These are phyloP conservation scores for Sparidentex hasta DNA, from an alignment of 2,797 vertebrate species.

Conservation along the genomic window DNA sequence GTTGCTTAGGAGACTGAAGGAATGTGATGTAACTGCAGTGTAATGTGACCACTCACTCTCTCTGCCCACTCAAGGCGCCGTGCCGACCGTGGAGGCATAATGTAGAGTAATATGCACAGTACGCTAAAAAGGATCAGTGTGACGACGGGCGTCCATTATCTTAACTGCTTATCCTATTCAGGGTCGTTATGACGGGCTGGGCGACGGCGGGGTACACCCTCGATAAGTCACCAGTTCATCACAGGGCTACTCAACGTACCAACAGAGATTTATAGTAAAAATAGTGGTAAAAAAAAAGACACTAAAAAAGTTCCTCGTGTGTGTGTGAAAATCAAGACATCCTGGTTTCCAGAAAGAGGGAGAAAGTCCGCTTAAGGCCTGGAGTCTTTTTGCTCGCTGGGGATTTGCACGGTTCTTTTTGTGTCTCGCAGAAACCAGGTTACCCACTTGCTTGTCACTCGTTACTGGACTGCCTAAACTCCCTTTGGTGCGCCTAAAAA, in stretches of 20 bases:
- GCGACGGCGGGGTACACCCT: too few species aligned
- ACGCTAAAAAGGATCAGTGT: conserved; percentile 23
- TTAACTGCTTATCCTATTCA: too few species aligned
- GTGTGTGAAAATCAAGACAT: conserved; percentile 15
- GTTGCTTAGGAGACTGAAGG: conserved; percentile 75
- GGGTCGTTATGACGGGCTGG: too few species aligned
- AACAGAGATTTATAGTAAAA: conserved; percentile 49
- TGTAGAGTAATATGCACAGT: conserved; percentile 55
- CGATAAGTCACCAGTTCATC: too few species aligned
- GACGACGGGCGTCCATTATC: conserved; percentile 4
- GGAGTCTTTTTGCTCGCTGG: conserved; percentile 45
- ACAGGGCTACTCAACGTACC: not conserved
- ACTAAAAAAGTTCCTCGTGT: conserved; percentile 7
- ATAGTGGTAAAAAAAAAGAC: conserved; percentile 28
- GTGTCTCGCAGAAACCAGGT: conserved; percentile 85
- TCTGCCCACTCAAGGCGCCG: conserved; percentile 73
- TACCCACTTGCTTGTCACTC: conserved; percentile 84
- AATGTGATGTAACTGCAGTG: conserved; percentile 79
- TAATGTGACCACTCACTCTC: conserved; percentile 73
- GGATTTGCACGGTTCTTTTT: conserved; percentile 73
- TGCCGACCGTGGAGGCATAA: conserved; percentile 66
- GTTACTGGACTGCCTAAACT: conserved; percentile 68
- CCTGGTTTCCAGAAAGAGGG: conserved; percentile 22
- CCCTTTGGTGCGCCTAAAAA: conserved; percentile 80
- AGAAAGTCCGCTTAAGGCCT: conserved; percentile 41